phyloP scores from a whole-genome alignment of 2,113 vertebrate genomes.

The Sinosuthora webbiana region DNA sequence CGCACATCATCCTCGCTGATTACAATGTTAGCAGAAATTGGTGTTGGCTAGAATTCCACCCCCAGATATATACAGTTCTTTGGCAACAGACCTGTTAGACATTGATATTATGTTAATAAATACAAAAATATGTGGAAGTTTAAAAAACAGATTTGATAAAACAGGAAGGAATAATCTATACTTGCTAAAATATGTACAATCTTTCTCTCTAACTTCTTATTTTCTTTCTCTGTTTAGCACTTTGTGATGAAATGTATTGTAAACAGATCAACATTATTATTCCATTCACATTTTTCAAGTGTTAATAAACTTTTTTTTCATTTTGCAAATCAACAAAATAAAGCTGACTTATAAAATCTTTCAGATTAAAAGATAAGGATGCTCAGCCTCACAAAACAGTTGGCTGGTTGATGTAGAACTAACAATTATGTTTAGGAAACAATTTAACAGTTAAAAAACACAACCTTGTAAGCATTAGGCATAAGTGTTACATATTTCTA shows the following conservation, averaged over 20 bases:
- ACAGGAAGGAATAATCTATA: background rate
- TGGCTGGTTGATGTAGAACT: background rate
- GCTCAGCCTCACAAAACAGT: constrained; percentile 41
- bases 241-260: background rate
- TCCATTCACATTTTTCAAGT: constrained; percentile 19
- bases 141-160: background rate
- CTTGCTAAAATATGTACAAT: background rate
- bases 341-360: constrained; percentile 3
- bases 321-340: constrained; percentile 43
- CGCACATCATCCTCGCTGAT: background rate
- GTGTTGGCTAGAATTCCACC: background rate
- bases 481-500: constrained; percentile 16
- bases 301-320: background rate
- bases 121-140: background rate
- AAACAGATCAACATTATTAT: constrained; percentile 38
- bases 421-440: constrained; percentile 20
- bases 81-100: background rate
- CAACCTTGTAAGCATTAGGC: constrained; percentile 13
- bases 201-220: background rate
- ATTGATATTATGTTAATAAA: background rate
- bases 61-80: background rate
- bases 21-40: background rate
- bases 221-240: background rate
- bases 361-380: background rate
- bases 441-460: constrained; percentile 13